Percentiles rank a stretch among this genome's conserved stretches.
These are phyloP conservation scores for Thripadectes ignobilis DNA, from an alignment of 2,797 vertebrate genomes.

Conservation along the genomic window DNA sequence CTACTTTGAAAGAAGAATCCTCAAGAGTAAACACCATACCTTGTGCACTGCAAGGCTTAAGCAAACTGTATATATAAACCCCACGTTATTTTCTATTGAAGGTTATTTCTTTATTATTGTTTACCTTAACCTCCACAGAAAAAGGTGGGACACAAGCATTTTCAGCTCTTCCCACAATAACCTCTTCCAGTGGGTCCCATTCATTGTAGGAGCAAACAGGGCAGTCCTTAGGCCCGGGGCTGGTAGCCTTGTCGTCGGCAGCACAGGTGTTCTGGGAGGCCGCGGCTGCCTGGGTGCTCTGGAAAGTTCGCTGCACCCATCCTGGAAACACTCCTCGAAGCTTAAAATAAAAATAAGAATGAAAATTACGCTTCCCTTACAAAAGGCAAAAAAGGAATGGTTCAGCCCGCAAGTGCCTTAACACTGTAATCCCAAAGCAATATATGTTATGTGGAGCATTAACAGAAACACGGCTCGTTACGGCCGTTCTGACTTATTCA, in stretches of 20 bases:
- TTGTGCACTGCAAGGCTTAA: neutral
- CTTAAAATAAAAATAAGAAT: constrained; percentile 70
- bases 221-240: constrained; percentile 81
- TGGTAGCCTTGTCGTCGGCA: constrained; percentile 80
- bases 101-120: neutral
- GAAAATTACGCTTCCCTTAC: neutral
- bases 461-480: neutral
- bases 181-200: constrained; percentile 97
- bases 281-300: constrained; percentile 89
- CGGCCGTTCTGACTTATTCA: neutral
- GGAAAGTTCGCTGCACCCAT: constrained; percentile 89
- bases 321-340: constrained; percentile 82
- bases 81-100: neutral
- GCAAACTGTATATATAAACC: neutral
- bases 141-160: constrained; percentile 94
- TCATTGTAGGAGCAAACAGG: constrained; percentile 95
- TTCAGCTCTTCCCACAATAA: constrained; percentile 96
- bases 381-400: neutral
- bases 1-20: neutral
- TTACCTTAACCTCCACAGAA: constrained; percentile 97
- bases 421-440: neutral
- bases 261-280: constrained; percentile 79
- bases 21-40: neutral
- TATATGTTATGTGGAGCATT: accelerated
- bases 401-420: neutral